Conservation (phyloP, 2,113 vertebrate species). For the Percina caprodes region DNA sequence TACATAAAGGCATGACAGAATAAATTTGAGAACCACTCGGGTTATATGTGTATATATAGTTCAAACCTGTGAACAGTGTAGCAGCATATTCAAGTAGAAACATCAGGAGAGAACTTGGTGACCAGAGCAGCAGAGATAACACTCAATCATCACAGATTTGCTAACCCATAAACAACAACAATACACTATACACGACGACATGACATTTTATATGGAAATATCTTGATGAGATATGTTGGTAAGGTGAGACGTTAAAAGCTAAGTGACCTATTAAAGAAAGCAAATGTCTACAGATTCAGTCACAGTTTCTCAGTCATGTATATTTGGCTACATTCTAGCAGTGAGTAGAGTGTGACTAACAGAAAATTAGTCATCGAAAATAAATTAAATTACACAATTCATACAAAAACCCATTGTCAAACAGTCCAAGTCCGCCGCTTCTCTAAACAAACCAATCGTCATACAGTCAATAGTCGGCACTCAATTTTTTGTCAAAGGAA, state of each 20-base stretch:
- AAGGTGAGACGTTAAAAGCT: constrained; percentile 33
- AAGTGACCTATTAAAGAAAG: constrained; percentile 40
- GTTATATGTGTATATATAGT: neutral
- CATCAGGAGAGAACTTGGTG: constrained; percentile 52
- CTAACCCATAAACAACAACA: constrained; percentile 35
- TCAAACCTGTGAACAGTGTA: constrained; percentile 49
- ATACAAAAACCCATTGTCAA: constrained; percentile 33
- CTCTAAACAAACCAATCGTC: constrained; percentile 39
- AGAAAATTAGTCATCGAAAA: constrained; percentile 48
- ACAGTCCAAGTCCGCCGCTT: constrained; percentile 20
- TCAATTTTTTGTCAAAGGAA: constrained; percentile 46
- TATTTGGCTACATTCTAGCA: constrained; percentile 72
- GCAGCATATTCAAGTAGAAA: constrained; percentile 77
- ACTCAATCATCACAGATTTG: constrained; percentile 55
- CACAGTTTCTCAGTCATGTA: constrained; percentile 78
- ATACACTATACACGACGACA: constrained; percentile 15
- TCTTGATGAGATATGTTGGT: constrained; percentile 35
- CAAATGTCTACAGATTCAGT: constrained; percentile 60
- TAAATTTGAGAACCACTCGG: constrained; percentile 7
- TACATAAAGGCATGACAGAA: neutral
- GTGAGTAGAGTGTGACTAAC: constrained; percentile 72
- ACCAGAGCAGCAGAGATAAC: constrained; percentile 64
- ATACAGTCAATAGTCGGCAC: constrained; percentile 10
- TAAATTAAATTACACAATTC: constrained; percentile 69
- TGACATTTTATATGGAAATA: constrained; percentile 40